These are phyloP conservation scores for Panagrolaimus sp. DNA, from an alignment of 1,140 invertebrate species.

Conservation along the genomic window DNA sequence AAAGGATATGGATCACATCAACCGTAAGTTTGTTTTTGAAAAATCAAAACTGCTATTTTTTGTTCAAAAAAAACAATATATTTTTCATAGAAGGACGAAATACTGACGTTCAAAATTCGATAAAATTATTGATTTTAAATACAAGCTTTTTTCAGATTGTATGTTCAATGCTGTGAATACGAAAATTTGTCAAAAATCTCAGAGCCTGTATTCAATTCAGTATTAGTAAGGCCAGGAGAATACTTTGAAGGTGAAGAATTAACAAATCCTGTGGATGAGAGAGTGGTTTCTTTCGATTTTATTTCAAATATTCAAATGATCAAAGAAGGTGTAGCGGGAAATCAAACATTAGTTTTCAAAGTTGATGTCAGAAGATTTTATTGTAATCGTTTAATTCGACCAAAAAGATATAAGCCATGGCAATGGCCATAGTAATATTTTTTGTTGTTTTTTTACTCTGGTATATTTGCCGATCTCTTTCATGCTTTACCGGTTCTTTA, in stretches of 20 bases:
- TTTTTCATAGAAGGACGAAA: too few relatives aligned
- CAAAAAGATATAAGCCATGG: neutral
- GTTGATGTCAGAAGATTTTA: slow-evolving; percentile 2
- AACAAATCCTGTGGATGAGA: slow-evolving; percentile 42
- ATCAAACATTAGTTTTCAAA: slow-evolving; percentile 8
- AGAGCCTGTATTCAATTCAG: slow-evolving; percentile 43
- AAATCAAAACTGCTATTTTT: neutral
- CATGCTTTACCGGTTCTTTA: neutral
- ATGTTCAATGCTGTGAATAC: slow-evolving; percentile 54
- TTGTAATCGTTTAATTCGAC: neutral
- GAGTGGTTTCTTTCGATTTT: slow-evolving; percentile 44
- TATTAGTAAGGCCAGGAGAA: slow-evolving; percentile 42
- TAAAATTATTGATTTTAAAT: neutral
- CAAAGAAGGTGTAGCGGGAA: slow-evolving; percentile 4
- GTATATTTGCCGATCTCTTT: neutral
- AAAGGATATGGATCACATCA: slow-evolving; percentile 44
- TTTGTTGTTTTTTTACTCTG: too few relatives aligned
- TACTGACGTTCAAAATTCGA: too few relatives aligned
- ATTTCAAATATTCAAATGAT: slow-evolving; percentile 42
- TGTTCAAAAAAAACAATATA: too few relatives aligned
- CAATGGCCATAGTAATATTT: neutral
- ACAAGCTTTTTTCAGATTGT: slow-evolving; percentile 31
- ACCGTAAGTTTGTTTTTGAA: slow-evolving; percentile 33
- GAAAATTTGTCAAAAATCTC: slow-evolving; percentile 39
- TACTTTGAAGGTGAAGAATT: slow-evolving; percentile 57